phyloP scores from a whole-genome alignment of 2,888 invertebrate genomes.

The Lasioglossum lativentre region DNA sequence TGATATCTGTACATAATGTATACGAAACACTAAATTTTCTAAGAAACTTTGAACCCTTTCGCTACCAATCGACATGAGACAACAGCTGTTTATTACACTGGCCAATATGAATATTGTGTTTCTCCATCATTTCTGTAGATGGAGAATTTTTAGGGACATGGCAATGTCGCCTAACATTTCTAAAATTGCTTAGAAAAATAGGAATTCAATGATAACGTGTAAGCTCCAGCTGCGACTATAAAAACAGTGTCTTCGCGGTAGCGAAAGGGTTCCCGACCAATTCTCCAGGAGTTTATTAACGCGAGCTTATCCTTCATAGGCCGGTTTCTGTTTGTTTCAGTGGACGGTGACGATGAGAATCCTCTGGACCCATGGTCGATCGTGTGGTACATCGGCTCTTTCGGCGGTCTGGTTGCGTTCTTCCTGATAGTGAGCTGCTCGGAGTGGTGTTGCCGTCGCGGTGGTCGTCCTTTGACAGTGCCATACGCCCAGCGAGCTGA shows the following conservation, averaged over 20 bases:
- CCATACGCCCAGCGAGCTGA: conserved; percentile 77
- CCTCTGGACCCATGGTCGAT: conserved; percentile 86
- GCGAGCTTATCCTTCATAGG: conserved; percentile 39
- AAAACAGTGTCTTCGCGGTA: not conserved
- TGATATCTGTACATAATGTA: too few species aligned
- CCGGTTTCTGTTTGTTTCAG: conserved; percentile 59
- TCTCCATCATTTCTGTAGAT: too few species aligned
- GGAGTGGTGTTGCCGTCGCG: conserved; percentile 86
- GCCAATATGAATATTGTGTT: too few species aligned
- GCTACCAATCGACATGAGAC: not conserved
- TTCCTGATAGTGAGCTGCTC: conserved; percentile 87
- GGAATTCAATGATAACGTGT: too few species aligned
- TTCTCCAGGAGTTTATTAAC: conserved; percentile 24
- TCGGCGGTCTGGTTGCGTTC: conserved; percentile 86
- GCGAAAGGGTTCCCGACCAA: not conserved
- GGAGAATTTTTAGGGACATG: too few species aligned
- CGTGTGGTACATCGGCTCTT: conserved; percentile 87
- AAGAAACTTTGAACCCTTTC: not conserved
- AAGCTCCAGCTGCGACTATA: too few species aligned
- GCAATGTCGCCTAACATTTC: too few species aligned
- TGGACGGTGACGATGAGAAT: conserved; percentile 73
- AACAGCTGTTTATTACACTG: too few species aligned
- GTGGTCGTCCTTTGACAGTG: conserved; percentile 78
- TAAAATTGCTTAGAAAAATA: too few species aligned
- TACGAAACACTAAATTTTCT: not conserved